Conservation (phyloP, 1,140 invertebrate genomes). For the Eupeodes corollae region DNA sequence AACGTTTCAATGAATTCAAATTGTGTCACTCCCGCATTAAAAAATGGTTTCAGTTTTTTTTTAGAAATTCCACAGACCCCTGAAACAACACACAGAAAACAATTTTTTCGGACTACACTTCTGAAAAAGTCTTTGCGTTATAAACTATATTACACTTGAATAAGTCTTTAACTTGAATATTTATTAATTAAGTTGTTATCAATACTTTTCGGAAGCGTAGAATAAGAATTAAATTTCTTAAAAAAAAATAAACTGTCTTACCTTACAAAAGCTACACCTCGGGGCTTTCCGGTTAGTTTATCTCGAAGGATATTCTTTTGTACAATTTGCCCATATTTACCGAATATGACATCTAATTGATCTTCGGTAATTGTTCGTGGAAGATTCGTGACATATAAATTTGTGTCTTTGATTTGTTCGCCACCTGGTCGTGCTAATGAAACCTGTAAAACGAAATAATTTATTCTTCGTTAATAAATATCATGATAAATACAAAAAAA, state of each 20-base stretch:
- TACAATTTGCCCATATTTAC: constrained; percentile 76
- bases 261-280: constrained; percentile 89
- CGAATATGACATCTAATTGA: constrained; percentile 73
- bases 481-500: too few relatives aligned
- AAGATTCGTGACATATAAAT: constrained; percentile 87
- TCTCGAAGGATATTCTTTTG: constrained; percentile 82
- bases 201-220: background rate
- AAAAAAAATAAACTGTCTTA: constrained; percentile 36
- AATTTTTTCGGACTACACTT: too few relatives aligned
- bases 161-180: background rate
- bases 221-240: background rate
- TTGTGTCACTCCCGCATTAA: too few relatives aligned
- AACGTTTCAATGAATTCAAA: too few relatives aligned
- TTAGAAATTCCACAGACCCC: too few relatives aligned
- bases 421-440: constrained; percentile 83
- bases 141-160: too few relatives aligned
- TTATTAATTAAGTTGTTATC: background rate
- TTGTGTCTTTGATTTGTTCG: constrained; percentile 89
- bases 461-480: background rate
- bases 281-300: constrained; percentile 70
- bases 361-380: constrained; percentile 73
- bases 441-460: constrained; percentile 44
- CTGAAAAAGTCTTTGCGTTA: too few relatives aligned
- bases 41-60: too few relatives aligned
- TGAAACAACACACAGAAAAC: too few relatives aligned